phyloP scores from a whole-genome alignment of 1,140 invertebrate species.

The Wasmannia auropunctata region DNA sequence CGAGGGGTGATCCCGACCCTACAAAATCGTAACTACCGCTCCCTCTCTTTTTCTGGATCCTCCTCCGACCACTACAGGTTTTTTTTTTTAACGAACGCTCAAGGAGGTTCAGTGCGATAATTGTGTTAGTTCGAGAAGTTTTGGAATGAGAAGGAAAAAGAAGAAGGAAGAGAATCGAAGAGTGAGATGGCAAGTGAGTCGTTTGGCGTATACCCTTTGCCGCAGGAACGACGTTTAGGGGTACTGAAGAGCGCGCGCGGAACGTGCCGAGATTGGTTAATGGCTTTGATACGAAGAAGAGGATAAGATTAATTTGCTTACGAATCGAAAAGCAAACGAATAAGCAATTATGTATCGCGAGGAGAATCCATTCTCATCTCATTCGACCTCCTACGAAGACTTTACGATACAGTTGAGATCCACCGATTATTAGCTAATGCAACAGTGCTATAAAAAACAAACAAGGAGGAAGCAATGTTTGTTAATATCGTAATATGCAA shows the following conservation, averaged over 20 bases:
- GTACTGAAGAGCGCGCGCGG: constrained; percentile 26
- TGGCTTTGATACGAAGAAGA: constrained; percentile 82
- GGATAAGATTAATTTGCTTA: constrained; percentile 83
- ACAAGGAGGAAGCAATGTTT: not conserved
- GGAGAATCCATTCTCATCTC: not conserved
- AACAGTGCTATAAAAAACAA: not conserved
- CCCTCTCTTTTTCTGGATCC: constrained; percentile 52
- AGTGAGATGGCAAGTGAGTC: constrained; percentile 1
- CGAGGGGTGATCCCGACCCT: constrained; percentile 75
- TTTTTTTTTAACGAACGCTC: constrained; percentile 80
- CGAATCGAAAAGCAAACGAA: constrained; percentile 80
- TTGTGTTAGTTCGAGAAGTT: constrained; percentile 81
- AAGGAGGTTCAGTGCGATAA: constrained; percentile 77
- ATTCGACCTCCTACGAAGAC: not conserved
- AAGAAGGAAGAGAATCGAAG: not conserved
- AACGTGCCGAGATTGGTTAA: constrained; percentile 80
- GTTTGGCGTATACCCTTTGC: constrained; percentile 65
- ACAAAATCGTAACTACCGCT: constrained; percentile 79
- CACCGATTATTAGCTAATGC: not conserved
- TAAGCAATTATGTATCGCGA: constrained; percentile 79
- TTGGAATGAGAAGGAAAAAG: not conserved
- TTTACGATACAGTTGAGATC: not conserved
- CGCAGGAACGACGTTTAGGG: constrained; percentile 80
- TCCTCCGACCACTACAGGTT: constrained; percentile 68
- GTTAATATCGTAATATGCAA: not conserved